These are phyloP conservation scores for Chitala chitala DNA, from an alignment of 2,113 vertebrate species.

Conservation along the genomic window DNA sequence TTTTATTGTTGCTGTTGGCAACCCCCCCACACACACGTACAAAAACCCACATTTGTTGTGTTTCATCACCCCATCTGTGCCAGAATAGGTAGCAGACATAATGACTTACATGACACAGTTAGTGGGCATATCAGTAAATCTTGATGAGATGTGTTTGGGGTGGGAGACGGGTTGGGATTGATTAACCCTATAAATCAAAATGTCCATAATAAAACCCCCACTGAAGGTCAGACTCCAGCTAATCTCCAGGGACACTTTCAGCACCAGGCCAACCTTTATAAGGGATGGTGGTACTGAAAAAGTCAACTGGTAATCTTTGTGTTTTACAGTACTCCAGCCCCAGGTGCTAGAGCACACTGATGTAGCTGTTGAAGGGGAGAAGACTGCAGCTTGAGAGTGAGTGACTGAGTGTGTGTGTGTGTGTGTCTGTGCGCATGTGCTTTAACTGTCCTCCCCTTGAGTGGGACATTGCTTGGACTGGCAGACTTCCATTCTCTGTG, in stretches of 20 bases:
- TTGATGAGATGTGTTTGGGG: background rate
- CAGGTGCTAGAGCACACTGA: background rate
- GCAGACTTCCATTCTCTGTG: background rate
- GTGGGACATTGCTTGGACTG: background rate
- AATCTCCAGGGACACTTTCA: background rate
- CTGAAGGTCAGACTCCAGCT: slow-evolving; percentile 1
- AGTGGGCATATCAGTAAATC: background rate
- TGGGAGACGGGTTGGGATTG: background rate
- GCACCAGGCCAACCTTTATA: background rate
- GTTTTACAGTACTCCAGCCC: background rate
- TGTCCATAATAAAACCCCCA: background rate
- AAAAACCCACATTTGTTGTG: background rate
- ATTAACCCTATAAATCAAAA: slow-evolving; percentile 16
- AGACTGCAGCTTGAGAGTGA: background rate
- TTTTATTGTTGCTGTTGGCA: too few species aligned
- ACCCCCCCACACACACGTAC: too few species aligned
- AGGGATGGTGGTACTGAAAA: background rate
- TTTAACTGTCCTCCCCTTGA: background rate
- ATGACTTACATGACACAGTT: background rate
- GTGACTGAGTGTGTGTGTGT: background rate
- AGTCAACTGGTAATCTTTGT: background rate
- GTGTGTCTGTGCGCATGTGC: too few species aligned
- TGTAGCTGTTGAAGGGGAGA: background rate
- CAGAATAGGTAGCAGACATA: background rate
- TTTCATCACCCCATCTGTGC: background rate